Percentiles rank a stretch among this genome's conserved stretches.
Evolutionary conservation across 2,888 invertebrate genomes (phyloP).

Genomic region (Cephus runcator): DNA sequence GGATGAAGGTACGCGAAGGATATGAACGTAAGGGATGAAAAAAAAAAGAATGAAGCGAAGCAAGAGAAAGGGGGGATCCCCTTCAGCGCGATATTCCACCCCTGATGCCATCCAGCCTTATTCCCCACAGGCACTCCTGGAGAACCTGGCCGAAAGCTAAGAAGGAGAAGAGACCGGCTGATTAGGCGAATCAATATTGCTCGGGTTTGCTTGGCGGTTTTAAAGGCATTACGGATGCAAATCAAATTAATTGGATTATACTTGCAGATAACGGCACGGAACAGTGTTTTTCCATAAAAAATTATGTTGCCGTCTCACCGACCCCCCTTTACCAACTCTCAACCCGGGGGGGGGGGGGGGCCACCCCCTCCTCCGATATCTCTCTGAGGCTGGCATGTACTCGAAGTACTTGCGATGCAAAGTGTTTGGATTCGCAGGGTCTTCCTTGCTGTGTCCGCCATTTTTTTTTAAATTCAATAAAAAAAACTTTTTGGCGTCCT

Average conservation of each 20-base stretch:
- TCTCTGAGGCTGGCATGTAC: too few species aligned
- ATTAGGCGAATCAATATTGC: slow-evolving; percentile 39
- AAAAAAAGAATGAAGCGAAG: background rate
- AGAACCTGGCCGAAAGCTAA: slow-evolving; percentile 3
- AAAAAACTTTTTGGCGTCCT: background rate
- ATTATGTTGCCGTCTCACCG: background rate
- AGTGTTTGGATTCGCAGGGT: background rate
- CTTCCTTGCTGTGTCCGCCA: too few species aligned
- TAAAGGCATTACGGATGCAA: slow-evolving; percentile 36
- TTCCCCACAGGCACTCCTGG: slow-evolving; percentile 22
- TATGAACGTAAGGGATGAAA: background rate
- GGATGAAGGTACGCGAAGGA: too few species aligned
- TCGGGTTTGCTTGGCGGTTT: slow-evolving; percentile 9
- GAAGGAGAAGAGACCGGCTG: slow-evolving; percentile 21
- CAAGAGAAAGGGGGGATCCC: background rate
- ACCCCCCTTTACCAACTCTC: too few species aligned
- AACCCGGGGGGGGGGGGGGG: too few species aligned
- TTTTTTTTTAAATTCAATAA: too few species aligned
- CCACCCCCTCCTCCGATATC: too few species aligned
- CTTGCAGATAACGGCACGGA: slow-evolving; percentile 32
- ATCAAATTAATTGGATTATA: slow-evolving; percentile 39
- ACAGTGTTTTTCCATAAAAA: slow-evolving; percentile 5
- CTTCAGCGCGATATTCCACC: slow-evolving; percentile 14
- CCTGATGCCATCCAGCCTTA: slow-evolving; percentile 19
- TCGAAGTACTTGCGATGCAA: background rate